These are phyloP conservation scores for Falco punctatus DNA, from an alignment of 2,113 vertebrate species.

Conservation along the genomic window DNA sequence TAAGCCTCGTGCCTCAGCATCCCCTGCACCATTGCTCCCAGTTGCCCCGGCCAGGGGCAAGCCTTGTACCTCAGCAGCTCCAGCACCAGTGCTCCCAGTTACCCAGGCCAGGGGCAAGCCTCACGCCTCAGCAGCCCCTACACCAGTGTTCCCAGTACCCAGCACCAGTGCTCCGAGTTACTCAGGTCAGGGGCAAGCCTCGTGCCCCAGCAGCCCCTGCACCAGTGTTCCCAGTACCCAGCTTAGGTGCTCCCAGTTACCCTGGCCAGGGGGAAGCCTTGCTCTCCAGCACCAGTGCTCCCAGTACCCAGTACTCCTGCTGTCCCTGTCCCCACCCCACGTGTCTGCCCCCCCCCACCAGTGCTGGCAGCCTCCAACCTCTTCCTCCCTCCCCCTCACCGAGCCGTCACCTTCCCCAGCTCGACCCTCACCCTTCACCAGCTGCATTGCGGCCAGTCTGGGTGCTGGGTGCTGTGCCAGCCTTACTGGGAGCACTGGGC, in stretches of 20 bases:
- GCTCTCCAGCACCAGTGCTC: no score
- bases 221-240: no score
- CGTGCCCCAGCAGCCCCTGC: no score
- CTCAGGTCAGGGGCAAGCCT: no score
- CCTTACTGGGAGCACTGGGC: not conserved
- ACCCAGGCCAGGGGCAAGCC: no score
- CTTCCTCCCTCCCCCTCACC: not conserved
- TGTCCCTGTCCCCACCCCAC: accelerated
- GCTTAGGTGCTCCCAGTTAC: not conserved
- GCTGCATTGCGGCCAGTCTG: accelerated
- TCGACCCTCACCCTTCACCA: not conserved
- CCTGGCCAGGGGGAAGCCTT: no score
- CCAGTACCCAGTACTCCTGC: not conserved
- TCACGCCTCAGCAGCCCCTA: no score
- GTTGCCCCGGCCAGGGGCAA: not conserved
- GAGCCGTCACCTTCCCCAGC: not conserved
- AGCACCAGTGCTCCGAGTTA: not conserved
- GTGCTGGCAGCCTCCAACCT: not conserved
- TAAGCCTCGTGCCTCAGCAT: not conserved
- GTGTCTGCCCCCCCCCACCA: not conserved
- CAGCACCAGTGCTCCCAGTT: not conserved
- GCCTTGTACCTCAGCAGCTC: no score
- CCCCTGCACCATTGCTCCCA: not conserved
- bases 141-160: no score
- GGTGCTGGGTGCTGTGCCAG: accelerated